Conservation (phyloP, 2,797 vertebrate species). For the Tinamus major region DNA sequence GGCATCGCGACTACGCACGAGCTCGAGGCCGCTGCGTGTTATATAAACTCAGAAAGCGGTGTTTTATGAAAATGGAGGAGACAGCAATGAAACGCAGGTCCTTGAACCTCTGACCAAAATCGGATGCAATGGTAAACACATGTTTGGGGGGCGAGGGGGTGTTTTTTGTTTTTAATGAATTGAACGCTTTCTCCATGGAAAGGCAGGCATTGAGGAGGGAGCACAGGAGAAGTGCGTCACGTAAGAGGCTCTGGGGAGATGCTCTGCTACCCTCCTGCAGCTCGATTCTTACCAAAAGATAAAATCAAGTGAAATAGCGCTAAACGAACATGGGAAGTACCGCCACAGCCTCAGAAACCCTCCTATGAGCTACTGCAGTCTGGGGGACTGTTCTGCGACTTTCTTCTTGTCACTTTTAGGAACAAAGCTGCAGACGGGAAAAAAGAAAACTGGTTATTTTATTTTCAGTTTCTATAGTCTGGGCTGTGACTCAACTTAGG, state of each 20-base stretch:
- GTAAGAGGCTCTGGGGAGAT: neutral
- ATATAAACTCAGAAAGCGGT: neutral
- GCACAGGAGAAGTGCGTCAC: neutral
- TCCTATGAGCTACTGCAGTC: neutral
- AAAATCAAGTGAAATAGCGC: neutral
- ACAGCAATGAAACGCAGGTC: neutral
- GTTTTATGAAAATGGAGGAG: neutral
- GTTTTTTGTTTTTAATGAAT: neutral
- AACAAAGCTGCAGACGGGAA: neutral
- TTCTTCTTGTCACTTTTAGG: neutral
- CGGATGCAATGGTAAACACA: neutral
- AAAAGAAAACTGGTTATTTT: neutral
- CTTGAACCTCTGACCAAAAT: neutral
- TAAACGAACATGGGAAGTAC: neutral
- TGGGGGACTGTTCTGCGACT: neutral
- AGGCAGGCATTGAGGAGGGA: neutral
- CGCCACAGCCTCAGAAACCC: neutral
- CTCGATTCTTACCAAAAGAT: neutral
- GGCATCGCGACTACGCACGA: neutral
- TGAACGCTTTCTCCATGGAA: neutral
- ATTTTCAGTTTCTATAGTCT: neutral
- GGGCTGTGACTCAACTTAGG: neutral
- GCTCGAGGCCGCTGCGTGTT: neutral
- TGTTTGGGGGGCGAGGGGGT: neutral
- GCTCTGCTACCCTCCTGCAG: neutral